These are phyloP conservation scores for Bilobella aurantiaca DNA, from an alignment of 1,140 invertebrate genomes.

Conservation along the genomic window DNA sequence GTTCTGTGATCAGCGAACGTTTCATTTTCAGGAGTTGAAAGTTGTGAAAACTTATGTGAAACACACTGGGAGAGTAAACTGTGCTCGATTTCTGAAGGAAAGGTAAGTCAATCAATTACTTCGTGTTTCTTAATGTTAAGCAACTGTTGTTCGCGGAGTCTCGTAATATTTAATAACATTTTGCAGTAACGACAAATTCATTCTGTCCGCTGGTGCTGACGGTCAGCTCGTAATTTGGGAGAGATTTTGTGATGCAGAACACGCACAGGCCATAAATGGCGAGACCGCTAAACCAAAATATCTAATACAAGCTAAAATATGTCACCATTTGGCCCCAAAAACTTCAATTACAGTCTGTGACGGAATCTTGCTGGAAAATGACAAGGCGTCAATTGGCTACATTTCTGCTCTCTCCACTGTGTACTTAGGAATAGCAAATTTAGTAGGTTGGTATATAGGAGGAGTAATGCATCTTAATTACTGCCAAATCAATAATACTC, in stretches of 20 bases:
- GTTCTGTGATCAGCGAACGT: neutral
- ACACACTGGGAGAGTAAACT: constrained; percentile 27
- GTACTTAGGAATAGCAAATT: neutral
- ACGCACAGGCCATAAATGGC: no score
- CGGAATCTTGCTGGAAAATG: constrained; percentile 7
- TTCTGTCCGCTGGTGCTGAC: constrained; percentile 12
- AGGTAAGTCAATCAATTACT: constrained; percentile 19
- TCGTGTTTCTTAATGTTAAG: no score
- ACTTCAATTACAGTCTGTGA: constrained; percentile 23
- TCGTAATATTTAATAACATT: no score
- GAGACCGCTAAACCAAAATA: no score
- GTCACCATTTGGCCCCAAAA: neutral
- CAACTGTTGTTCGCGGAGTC: no score
- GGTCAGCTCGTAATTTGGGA: constrained; percentile 22
- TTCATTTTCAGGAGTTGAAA: constrained; percentile 15
- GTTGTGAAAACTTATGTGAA: constrained; percentile 14
- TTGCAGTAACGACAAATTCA: neutral
- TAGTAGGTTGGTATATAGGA: neutral
- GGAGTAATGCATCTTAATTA: no score
- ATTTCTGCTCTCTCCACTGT: constrained; percentile 21
- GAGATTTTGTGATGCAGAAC: neutral
- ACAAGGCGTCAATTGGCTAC: constrained; percentile 10
- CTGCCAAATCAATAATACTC: neutral
- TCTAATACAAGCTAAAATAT: neutral
- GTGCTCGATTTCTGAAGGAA: constrained; percentile 22